A percentile compares a stretch with the other conserved stretches of the same genome.
Conservation (phyloP, 2,888 invertebrate species). For the Ellobium chinense region DNA sequence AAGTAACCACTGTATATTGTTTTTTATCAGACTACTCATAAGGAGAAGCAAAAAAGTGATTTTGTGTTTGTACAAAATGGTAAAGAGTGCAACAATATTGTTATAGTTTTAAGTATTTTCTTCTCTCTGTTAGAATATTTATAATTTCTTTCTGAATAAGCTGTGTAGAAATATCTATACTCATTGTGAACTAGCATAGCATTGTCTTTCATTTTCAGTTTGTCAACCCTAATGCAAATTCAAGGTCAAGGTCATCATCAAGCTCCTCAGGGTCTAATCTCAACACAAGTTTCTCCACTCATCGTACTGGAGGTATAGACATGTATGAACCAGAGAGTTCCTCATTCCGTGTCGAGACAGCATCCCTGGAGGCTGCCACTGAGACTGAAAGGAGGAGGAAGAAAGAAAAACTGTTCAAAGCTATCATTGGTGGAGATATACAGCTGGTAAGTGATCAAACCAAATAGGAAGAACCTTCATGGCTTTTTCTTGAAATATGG, state of each 20-base stretch:
- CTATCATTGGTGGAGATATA: conserved; percentile 72
- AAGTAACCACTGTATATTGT: too few relatives aligned
- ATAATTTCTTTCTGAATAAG: too few relatives aligned
- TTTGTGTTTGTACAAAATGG: too few relatives aligned
- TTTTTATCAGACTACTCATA: too few relatives aligned
- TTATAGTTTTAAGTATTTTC: neutral
- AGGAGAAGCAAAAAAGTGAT: too few relatives aligned
- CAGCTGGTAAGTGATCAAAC: conserved; percentile 71
- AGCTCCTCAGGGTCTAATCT: neutral
- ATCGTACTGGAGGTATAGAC: neutral
- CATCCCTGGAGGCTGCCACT: conserved; percentile 60
- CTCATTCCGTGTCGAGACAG: conserved; percentile 45
- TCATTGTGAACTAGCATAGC: too few relatives aligned
- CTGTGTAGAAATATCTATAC: too few relatives aligned
- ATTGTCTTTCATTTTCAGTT: neutral
- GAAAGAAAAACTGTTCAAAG: conserved; percentile 71
- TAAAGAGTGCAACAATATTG: too few relatives aligned
- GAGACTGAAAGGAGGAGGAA: conserved; percentile 52
- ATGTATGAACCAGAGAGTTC: conserved; percentile 14
- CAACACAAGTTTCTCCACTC: neutral
- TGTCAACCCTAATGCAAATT: neutral
- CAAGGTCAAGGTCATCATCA: conserved; percentile 22
- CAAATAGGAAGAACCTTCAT: too few relatives aligned
- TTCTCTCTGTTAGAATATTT: neutral
- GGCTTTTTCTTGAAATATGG: too few relatives aligned